Evolutionary conservation across 1,140 invertebrate species (phyloP), one percentile per base, ranked within the genome.

Genomic region (Tetramorium alpestre): DNA sequence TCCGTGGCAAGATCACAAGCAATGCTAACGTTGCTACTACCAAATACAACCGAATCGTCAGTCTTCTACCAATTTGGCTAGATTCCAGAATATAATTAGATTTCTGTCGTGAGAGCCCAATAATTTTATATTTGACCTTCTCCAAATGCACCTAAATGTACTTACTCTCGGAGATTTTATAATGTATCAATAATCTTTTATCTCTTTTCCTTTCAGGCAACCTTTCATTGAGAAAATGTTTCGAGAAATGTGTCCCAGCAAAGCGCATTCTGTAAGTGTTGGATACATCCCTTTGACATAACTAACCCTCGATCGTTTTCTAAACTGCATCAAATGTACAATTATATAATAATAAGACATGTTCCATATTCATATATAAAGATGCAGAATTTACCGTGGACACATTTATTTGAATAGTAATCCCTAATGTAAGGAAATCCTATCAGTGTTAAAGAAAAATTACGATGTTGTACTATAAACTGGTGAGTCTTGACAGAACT

Each of bases 181-280:
- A 69, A 72, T 75, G 56, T 72, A 16, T 2, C 67, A 51, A 82
- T 28, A 10, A 70, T 2, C 77, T 33, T 33, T 33, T 33, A 67
- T 70, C 91, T 91, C 92, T 41, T 87, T 93, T 94, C 78, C 88
- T 95, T 95, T 60, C 94, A 97, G 97, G 93, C 95, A 96, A 94
- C 93, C 95, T 90, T 96, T 97, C 87, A 97, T 97, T 86, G 96
- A 96, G 94, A 94, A 95, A 93, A 95, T 97, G 92, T 97, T 96
- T 95, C 96, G 95, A 94, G 95, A 96, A 95, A 92, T 96, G 89
- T 96, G 96, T 95, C 97, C 96, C 87, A 95, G 96, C 91, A 94
- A 94, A 95, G 96, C 95, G 76, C 95, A 97, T 90, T 96, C 95
- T 94, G 96, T 97, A 96, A 96, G 96, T 96, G 91, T 94, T 93